Evolutionary conservation across 1,140 invertebrate genomes (phyloP), one percentile per base, ranked within the genome.

Genomic region (Oppia nitens): DNA sequence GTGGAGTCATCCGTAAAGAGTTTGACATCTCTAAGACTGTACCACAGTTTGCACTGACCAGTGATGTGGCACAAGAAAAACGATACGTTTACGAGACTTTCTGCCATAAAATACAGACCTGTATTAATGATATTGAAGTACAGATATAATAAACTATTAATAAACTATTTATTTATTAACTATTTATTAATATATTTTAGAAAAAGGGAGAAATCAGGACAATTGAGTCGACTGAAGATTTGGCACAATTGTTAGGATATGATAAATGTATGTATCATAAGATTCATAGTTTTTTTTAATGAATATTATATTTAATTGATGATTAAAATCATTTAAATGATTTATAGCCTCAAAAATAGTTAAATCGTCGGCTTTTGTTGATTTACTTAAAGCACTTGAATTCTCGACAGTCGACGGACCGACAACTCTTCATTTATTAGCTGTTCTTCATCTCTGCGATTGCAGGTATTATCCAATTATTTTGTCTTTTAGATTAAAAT

Each of bases 391-490:
- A 49, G 40, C 40, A 14, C 21, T 56, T 17, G 29, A 56, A 49
- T 23, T 47, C 14, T 50, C 55, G 28, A n/a, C 40, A 2, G 1
- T 24, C 12, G 2, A 24, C 14, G 27, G 27, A 25, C 17, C 40
- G 4, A 47, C 55, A 25, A 56, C 55, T 24, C 20, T 49, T 2
- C 55, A 56, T n/a, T 2, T 56, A 6, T 49, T 56, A 47, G 27
- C 47, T 2, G 25, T 23, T 14, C 28, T 56, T 26, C 55, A 56
- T 49, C 28, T 56, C 17, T 45, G 28, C 21, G 55, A 56, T 49
- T n/a, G 32, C 32, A 40, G 32, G 32, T 17, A 40, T 40, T 17
- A 40, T 40, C 32, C 32, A 17, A 9, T 40, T 40, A n/a, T n/a
- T n/a, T n/a, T n/a, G n/a, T n/a, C n/a, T 40, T 9, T 40, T 40